phyloP scores from a whole-genome alignment of 2,888 invertebrate species.

The Nomada hirtipes region DNA sequence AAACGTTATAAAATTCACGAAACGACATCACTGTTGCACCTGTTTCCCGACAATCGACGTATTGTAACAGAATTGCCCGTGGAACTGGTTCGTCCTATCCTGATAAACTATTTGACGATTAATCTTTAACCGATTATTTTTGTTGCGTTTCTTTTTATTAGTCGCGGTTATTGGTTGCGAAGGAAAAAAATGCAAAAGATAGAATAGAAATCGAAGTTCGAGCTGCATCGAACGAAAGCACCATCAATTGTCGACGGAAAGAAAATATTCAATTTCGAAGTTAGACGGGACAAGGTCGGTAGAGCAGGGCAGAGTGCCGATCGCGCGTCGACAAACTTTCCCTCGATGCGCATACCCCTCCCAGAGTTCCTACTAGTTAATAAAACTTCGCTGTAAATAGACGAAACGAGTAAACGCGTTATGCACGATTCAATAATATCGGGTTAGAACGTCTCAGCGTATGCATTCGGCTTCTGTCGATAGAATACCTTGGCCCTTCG shows the following conservation, averaged over 20 bases:
- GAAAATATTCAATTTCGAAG: conserved; percentile 41
- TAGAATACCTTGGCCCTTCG: conserved; percentile 20
- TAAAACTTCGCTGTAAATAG: conserved; percentile 45
- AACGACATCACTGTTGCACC: conserved; percentile 24
- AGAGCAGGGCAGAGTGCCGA: conserved; percentile 47
- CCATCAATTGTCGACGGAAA: background rate
- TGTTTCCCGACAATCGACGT: conserved; percentile 20
- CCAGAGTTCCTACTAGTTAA: conserved; percentile 40
- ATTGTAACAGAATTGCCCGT: conserved; percentile 21
- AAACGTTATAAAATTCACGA: conserved; percentile 19
- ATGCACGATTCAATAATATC: conserved; percentile 20
- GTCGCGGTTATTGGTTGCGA: too few relatives aligned
- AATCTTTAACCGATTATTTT: background rate
- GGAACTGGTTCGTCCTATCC: conserved; percentile 47
- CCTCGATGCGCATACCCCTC: conserved; percentile 34
- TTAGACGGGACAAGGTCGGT: conserved; percentile 54
- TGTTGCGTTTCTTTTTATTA: too few relatives aligned
- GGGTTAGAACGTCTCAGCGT: background rate
- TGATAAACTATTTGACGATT: background rate
- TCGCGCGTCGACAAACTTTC: conserved; percentile 53
- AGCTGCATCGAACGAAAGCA: conserved; percentile 12
- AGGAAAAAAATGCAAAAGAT: background rate
- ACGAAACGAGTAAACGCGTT: conserved; percentile 17
- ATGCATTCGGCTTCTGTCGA: conserved; percentile 3
- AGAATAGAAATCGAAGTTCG: conserved; percentile 5